A percentile compares a stretch with the other conserved stretches of the same genome.
Evolutionary conservation across 37 sponge, comb jelly and placozoan species (phyloP).

Genomic region (Beroe forskalii): DNA sequence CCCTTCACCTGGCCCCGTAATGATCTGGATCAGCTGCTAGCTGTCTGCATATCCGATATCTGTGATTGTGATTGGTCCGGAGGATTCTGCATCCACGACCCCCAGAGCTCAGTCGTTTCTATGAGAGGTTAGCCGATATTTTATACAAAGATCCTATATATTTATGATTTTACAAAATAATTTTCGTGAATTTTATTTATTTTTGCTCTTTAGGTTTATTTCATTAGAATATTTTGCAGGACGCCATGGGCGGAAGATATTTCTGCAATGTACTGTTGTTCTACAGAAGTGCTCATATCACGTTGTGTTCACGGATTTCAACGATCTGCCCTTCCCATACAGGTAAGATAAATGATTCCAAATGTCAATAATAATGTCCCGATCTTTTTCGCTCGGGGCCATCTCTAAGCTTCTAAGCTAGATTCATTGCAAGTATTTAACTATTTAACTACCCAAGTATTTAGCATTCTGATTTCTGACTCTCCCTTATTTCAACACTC

Average conservation of each 20-base stretch:
- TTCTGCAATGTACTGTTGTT: conserved; percentile 38
- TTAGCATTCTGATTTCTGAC: neutral
- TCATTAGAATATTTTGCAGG: no score
- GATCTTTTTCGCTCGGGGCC: no score
- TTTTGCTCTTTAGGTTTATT: no score
- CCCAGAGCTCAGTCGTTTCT: neutral
- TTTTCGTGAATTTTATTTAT: no score
- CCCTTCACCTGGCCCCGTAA: conserved; percentile 89
- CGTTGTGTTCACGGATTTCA: conserved; percentile 18
- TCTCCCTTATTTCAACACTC: neutral
- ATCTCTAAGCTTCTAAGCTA: no score
- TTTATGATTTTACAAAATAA: no score
- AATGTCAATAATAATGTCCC: no score
- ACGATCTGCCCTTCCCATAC: conserved; percentile 23
- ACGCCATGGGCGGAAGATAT: conserved; percentile 19
- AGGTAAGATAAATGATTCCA: neutral
- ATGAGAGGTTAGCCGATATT: no score
- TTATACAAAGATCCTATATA: no score
- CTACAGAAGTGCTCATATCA: neutral
- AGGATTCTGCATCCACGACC: conserved; percentile 76
- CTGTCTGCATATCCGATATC: conserved; percentile 72
- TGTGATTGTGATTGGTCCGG: conserved; percentile 87
- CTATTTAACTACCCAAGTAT: neutral
- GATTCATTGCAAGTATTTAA: no score
- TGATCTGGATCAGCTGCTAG: conserved; percentile 74